These are phyloP conservation scores for Morpho deidamia DNA, from an alignment of 2,888 invertebrate genomes.

Conservation along the genomic window DNA sequence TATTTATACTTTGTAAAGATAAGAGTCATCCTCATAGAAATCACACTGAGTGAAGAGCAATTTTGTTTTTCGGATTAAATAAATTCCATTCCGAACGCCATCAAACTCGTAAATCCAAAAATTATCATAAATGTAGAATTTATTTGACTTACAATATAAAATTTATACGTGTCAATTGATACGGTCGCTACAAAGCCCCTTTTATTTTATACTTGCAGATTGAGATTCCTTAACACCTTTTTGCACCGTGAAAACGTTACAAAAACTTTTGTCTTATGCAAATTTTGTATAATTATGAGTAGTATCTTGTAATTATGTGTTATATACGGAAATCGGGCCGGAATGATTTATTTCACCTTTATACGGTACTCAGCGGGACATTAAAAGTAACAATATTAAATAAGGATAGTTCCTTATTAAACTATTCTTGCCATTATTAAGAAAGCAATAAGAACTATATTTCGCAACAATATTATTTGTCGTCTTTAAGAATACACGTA, in stretches of 20 bases:
- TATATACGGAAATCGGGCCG: slow-evolving; percentile 43
- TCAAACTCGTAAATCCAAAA: not conserved
- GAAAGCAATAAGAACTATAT: slow-evolving; percentile 8
- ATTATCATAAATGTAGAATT: slow-evolving; percentile 6
- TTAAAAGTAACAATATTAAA: slow-evolving; percentile 1
- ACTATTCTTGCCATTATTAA: slow-evolving; percentile 12
- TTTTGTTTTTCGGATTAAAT: too few species aligned
- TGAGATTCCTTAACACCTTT: not conserved
- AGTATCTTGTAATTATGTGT: slow-evolving; percentile 46
- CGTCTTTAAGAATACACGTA: slow-evolving; percentile 4
- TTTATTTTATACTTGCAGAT: not conserved
- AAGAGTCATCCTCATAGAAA: not conserved
- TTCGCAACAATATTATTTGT: not conserved
- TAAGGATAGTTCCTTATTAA: not conserved
- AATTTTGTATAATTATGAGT: slow-evolving; percentile 31
- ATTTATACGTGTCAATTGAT: not conserved
- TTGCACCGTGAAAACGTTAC: slow-evolving; percentile 24
- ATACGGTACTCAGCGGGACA: slow-evolving; percentile 19
- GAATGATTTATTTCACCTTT: slow-evolving; percentile 40
- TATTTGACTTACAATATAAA: slow-evolving; percentile 9
- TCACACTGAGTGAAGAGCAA: too few species aligned
- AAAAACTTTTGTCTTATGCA: slow-evolving; percentile 36
- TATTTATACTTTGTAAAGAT: too few species aligned
- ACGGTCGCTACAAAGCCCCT: slow-evolving; percentile 1
- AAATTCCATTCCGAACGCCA: too few species aligned